These are phyloP conservation scores for Octodonta nipae DNA, from an alignment of 2,888 invertebrate genomes.

Conservation along the genomic window DNA sequence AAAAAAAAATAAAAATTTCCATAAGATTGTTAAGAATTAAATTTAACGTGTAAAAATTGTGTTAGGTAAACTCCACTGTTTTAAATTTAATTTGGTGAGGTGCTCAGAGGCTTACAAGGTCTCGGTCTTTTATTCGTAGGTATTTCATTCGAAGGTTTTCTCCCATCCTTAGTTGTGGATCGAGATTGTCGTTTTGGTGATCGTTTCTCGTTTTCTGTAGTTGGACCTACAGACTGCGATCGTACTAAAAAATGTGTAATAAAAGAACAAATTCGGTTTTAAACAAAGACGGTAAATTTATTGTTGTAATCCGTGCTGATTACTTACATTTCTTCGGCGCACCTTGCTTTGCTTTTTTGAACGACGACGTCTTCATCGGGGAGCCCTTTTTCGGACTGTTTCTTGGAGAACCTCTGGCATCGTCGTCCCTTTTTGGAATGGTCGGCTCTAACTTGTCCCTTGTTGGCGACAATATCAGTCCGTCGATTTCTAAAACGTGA, in stretches of 20 bases:
- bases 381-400: constrained; percentile 42
- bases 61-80: constrained; percentile 3
- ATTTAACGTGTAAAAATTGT: no score
- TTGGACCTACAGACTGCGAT: constrained; percentile 59
- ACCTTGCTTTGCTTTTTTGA: constrained; percentile 44
- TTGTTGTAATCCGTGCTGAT: constrained; percentile 6
- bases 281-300: constrained; percentile 4
- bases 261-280: no score
- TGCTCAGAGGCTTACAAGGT: constrained; percentile 52
- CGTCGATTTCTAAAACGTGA: constrained; percentile 46
- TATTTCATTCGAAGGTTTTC: constrained; percentile 48
- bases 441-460: constrained; percentile 59
- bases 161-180: constrained; percentile 51
- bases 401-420: constrained; percentile 36
- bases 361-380: constrained; percentile 43
- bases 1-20: no score
- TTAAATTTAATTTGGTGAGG: constrained; percentile 14
- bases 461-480: constrained; percentile 55
- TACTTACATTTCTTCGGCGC: constrained; percentile 37
- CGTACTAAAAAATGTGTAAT: constrained; percentile 35
- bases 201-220: constrained; percentile 41
- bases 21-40: no score
- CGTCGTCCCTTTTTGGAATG: constrained; percentile 44
- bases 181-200: constrained; percentile 69
- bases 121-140: constrained; percentile 48